phyloP scores from a whole-genome alignment of 2,888 invertebrate genomes.

The Drosophila melanocephala region DNA sequence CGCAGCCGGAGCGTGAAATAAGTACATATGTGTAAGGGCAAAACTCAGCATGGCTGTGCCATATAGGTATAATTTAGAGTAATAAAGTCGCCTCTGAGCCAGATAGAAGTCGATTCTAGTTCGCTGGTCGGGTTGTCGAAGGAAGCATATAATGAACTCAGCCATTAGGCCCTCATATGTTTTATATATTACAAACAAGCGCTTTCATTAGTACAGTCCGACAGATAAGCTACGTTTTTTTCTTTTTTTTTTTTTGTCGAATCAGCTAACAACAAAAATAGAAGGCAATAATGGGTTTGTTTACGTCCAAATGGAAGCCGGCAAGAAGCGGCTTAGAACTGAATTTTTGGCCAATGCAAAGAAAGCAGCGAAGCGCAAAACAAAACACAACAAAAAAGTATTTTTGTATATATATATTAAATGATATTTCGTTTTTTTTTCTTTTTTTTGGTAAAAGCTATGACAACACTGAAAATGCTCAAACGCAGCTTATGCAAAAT shows the following conservation, averaged over 20 bases:
- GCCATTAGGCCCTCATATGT: slow-evolving; percentile 50
- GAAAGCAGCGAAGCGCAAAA: slow-evolving; percentile 43
- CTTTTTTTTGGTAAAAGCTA: slow-evolving; percentile 7
- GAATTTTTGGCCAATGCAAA: slow-evolving; percentile 21
- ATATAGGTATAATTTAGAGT: neutral
- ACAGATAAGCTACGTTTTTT: slow-evolving; percentile 1
- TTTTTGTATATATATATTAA: neutral
- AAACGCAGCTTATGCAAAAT: slow-evolving; percentile 25
- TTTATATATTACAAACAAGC: slow-evolving; percentile 42
- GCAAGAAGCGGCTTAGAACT: slow-evolving; percentile 40
- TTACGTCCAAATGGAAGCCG: slow-evolving; percentile 48
- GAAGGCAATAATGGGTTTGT: slow-evolving; percentile 65
- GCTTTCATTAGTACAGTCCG: slow-evolving; percentile 48
- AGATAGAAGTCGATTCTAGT: neutral
- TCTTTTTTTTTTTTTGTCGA: slow-evolving; percentile 11
- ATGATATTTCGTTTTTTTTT: slow-evolving; percentile 9
- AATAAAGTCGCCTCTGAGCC: slow-evolving; percentile 1
- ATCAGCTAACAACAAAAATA: slow-evolving; percentile 28
- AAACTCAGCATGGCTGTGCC: neutral
- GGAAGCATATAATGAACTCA: slow-evolving; percentile 50
- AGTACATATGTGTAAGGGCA: neutral
- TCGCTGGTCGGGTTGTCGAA: slow-evolving; percentile 27
- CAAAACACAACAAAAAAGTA: slow-evolving; percentile 8
- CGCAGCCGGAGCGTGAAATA: slow-evolving; percentile 31
- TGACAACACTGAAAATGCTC: slow-evolving; percentile 14